These are phyloP conservation scores for Aptenodytes patagonicus DNA, from an alignment of 2,113 vertebrate genomes.

Conservation along the genomic window DNA sequence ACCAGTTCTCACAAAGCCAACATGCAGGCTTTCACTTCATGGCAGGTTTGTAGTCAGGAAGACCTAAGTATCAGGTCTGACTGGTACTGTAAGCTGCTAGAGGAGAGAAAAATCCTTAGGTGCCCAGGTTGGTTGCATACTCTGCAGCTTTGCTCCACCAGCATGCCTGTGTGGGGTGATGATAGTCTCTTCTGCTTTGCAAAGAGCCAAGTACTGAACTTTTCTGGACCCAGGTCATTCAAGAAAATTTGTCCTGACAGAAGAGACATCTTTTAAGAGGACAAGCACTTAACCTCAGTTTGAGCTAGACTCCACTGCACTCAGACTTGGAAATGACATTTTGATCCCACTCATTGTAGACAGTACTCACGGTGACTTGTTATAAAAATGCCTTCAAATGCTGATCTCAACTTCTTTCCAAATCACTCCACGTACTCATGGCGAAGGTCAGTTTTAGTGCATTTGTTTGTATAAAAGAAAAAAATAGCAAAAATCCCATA, in stretches of 20 bases:
- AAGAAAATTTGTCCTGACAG: background rate
- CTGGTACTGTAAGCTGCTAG: background rate
- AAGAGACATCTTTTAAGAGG: background rate
- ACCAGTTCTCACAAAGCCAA: background rate
- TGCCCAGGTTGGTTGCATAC: background rate
- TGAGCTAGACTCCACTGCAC: background rate
- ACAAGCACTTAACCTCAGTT: background rate
- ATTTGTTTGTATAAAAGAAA: background rate
- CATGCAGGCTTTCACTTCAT: background rate
- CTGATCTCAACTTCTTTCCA: background rate
- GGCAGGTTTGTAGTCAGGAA: background rate
- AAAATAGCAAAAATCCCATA: rapidly evolving
- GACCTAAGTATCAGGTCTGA: background rate
- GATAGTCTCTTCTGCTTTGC: background rate
- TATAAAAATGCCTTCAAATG: background rate
- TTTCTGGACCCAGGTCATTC: background rate
- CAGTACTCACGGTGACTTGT: background rate
- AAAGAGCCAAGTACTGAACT: background rate
- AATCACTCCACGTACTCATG: background rate
- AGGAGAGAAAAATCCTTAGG: background rate
- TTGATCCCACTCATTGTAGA: background rate
- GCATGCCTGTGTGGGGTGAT: rapidly evolving
- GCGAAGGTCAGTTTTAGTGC: background rate
- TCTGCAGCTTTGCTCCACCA: background rate
- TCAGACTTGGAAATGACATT: background rate